Evolutionary conservation across 2,888 invertebrate genomes (phyloP), one percentile per base, ranked within the genome.

Genomic region (Sussaba pulchella): DNA sequence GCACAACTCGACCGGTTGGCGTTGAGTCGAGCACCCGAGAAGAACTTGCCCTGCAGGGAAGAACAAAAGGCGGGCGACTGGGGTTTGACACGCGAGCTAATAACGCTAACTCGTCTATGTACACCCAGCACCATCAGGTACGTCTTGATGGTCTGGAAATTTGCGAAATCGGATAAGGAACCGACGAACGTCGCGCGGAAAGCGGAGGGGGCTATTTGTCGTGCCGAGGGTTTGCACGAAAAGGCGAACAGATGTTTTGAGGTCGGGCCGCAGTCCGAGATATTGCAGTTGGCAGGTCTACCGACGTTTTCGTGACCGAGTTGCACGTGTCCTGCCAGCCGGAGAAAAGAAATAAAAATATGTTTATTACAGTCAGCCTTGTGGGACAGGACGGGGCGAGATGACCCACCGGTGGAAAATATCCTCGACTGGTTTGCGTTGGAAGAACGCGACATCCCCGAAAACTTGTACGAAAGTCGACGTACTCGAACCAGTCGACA

Each of bases 1-100:
- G 12, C 41, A 31, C 50, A 50, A 45, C 50, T 71, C 36, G 39
- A 21, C n/a, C 31, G n/a, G n/a, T n/a, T n/a, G n/a, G n/a, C n/a
- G n/a, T n/a, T n/a, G n/a, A n/a, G n/a, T n/a, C n/a, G n/a, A n/a
- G n/a, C n/a, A n/a, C n/a, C n/a, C n/a, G n/a, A n/a, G n/a, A n/a
- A n/a, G n/a, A n/a, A n/a, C n/a, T n/a, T n/a, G n/a, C n/a, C n/a
- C n/a, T n/a, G n/a, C 67, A 9, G 36, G 31, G 50, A 21, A 41
- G 66, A 39, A n/a, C 14, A 17, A n/a, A 21, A 66, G 24, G 9
- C 21, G 54, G 57, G 70, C 64, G 57, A 63, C 64, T 45, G 69
- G 26, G 31, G 41, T 45, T 74, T 50, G 57, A 70, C 74, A 79
- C 69, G 78, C 70, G 47, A 79, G 57, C 78, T 39, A 79, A 70